These are phyloP conservation scores for Cynaeus angustus DNA, from an alignment of 2,888 invertebrate species.

Conservation along the genomic window DNA sequence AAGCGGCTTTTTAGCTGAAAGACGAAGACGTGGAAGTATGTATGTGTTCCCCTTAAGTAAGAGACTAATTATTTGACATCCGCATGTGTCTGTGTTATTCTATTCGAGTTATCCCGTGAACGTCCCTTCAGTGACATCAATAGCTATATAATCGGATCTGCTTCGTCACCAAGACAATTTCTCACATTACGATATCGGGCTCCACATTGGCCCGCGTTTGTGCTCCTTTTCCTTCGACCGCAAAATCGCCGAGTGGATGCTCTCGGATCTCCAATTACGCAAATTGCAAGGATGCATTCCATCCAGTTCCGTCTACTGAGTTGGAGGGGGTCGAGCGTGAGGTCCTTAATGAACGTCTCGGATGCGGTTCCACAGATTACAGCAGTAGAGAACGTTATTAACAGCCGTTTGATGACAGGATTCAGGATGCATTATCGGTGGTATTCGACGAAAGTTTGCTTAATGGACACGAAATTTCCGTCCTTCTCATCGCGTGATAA, in stretches of 20 bases:
- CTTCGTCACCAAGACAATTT: slow-evolving; percentile 10
- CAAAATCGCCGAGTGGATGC: slow-evolving; percentile 40
- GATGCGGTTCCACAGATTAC: slow-evolving; percentile 43
- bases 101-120: no score
- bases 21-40: background rate
- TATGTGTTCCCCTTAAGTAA: no score
- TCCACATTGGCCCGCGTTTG: background rate
- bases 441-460: slow-evolving; percentile 33
- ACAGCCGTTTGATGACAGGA: slow-evolving; percentile 35
- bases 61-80: background rate
- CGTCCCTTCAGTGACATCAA: background rate
- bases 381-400: slow-evolving; percentile 39
- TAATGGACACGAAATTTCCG: slow-evolving; percentile 31
- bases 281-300: slow-evolving; percentile 51
- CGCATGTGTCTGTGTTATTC: background rate
- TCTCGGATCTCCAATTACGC: slow-evolving; percentile 47
- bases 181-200: slow-evolving; percentile 4
- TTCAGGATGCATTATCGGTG: slow-evolving; percentile 36
- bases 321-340: slow-evolving; percentile 19
- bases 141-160: background rate
- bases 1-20: background rate
- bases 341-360: slow-evolving; percentile 42
- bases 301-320: slow-evolving; percentile 29
- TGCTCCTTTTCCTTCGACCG: slow-evolving; percentile 21
- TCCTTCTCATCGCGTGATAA: slow-evolving; percentile 8